A percentile compares a stretch with the other conserved stretches of the same genome.
These are phyloP conservation scores for Apus apus DNA, from an alignment of 2,113 vertebrate genomes.

Conservation along the genomic window DNA sequence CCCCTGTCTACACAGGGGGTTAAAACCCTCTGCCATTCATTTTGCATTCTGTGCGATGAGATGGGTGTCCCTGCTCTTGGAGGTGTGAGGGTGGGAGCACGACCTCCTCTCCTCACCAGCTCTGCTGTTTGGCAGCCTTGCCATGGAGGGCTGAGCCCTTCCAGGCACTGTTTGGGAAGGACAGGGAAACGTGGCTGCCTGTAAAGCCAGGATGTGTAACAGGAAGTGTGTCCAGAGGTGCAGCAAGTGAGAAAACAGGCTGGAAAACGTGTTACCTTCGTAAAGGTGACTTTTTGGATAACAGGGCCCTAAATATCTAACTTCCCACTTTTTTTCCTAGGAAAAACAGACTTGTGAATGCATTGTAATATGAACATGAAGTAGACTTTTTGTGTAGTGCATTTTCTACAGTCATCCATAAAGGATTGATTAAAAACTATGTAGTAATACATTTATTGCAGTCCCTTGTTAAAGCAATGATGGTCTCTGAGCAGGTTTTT, in stretches of 20 bases:
- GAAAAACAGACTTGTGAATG: fast-evolving
- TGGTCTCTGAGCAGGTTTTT: background rate
- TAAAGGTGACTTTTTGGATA: background rate
- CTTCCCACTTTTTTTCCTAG: background rate
- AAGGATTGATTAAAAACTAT: background rate
- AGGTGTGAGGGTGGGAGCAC: background rate
- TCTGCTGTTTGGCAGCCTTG: background rate
- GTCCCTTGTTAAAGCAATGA: background rate
- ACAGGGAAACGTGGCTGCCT: fast-evolving
- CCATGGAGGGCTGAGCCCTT: background rate
- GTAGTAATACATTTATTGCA: background rate
- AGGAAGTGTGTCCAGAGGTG: background rate
- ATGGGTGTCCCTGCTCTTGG: background rate
- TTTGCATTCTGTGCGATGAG: background rate
- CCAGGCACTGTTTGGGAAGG: background rate
- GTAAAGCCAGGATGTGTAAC: background rate
- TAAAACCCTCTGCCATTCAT: background rate
- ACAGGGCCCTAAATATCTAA: background rate
- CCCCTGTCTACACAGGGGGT: fast-evolving
- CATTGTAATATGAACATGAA: background rate
- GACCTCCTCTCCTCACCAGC: background rate
- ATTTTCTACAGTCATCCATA: background rate
- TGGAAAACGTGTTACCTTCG: background rate
- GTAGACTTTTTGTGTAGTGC: background rate
- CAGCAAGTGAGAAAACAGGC: background rate